A percentile compares a stretch with the other conserved stretches of the same genome.
phyloP scores from a whole-genome alignment of 2,888 invertebrate genomes.

The Cephus sareptanus region DNA sequence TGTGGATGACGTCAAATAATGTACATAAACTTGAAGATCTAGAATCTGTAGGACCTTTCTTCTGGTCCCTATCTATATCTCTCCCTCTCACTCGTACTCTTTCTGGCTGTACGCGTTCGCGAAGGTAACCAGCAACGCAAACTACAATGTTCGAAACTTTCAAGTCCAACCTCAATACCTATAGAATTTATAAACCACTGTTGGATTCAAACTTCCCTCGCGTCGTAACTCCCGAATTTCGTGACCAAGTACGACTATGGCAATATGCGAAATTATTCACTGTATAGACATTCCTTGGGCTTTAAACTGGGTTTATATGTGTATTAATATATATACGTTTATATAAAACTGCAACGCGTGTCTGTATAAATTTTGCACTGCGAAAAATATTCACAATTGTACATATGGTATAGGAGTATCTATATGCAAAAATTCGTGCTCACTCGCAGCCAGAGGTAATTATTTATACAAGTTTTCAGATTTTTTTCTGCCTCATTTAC shows the following conservation, averaged over 20 bases:
- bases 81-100: neutral
- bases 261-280: neutral
- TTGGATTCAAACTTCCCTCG: neutral
- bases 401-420: neutral
- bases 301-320: neutral
- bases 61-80: neutral
- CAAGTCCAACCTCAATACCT: neutral
- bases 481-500: neutral
- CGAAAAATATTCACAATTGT: neutral
- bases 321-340: too few species aligned
- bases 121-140: neutral
- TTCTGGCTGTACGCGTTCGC: neutral
- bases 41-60: neutral
- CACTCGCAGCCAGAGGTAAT: neutral
- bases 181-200: neutral
- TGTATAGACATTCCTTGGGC: neutral
- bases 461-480: neutral
- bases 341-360: neutral
- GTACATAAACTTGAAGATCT: neutral
- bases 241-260: neutral
- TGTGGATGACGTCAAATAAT: conserved; percentile 31
- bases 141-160: neutral
- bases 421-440: too few species aligned
- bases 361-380: neutral
- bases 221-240: neutral